These are phyloP conservation scores for Luidia sarsii DNA, from an alignment of 53 echinoderm and acorn worm genomes.

Conservation along the genomic window DNA sequence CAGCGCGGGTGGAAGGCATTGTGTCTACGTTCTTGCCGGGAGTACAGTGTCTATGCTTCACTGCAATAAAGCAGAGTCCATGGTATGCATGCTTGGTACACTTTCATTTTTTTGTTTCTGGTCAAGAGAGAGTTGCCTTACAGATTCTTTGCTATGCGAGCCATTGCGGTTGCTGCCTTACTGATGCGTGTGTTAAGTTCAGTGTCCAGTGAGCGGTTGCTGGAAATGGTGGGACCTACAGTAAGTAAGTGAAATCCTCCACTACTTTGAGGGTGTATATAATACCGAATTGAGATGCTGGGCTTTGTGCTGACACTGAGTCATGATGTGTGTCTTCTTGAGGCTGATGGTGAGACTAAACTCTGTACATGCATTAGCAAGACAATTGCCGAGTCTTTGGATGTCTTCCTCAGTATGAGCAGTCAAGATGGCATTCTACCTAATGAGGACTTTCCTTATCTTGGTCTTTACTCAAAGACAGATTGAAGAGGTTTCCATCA, in stretches of 20 bases:
- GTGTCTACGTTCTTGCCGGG: neutral
- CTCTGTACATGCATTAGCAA: neutral
- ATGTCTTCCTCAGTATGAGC: neutral
- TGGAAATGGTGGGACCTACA: neutral
- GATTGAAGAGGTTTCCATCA: neutral
- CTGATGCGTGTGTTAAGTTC: neutral
- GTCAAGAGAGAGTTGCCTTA: neutral
- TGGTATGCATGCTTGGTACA: neutral
- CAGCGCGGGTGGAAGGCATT: neutral
- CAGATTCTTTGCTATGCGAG: too few species aligned
- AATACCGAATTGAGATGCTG: neutral
- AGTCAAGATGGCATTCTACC: neutral
- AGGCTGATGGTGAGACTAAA: constrained; percentile 22
- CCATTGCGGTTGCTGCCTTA: neutral
- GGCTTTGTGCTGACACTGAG: constrained; percentile 1
- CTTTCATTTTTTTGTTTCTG: neutral
- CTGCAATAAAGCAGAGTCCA: constrained; percentile 6
- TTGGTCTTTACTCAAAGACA: neutral
- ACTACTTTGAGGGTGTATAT: neutral
- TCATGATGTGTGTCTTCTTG: neutral
- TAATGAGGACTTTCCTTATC: constrained; percentile 15
- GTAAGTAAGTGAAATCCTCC: neutral
- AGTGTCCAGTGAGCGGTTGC: neutral
- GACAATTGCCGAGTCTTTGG: neutral
- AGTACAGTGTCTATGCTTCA: neutral